Conservation (phyloP, 2,888 invertebrate species). For the Dasypogon diadema region DNA sequence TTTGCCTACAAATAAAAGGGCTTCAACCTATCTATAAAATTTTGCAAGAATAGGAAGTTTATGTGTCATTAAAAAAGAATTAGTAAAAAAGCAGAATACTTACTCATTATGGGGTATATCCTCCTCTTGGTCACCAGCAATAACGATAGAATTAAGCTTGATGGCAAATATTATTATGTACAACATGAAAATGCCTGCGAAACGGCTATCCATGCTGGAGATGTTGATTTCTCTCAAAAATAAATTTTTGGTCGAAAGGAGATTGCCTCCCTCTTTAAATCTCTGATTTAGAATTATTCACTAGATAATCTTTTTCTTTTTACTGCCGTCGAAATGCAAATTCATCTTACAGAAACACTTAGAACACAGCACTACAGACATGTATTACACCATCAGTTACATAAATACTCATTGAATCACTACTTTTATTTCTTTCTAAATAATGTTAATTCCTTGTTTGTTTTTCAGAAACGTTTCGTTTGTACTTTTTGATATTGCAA, state of each 20-base stretch:
- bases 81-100: constrained; percentile 68
- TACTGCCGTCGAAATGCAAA: neutral
- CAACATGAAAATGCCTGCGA: constrained; percentile 62
- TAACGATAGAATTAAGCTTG: constrained; percentile 62
- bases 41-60: too few relatives aligned
- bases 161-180: constrained; percentile 63
- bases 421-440: too few relatives aligned
- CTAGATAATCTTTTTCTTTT: constrained; percentile 11
- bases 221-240: constrained; percentile 17
- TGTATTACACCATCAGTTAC: neutral
- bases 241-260: constrained; percentile 20
- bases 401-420: neutral
- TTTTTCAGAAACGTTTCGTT: neutral
- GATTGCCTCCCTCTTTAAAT: neutral
- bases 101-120: constrained; percentile 92
- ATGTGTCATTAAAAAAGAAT: neutral
- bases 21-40: too few relatives aligned
- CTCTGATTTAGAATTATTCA: neutral
- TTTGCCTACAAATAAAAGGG: too few relatives aligned
- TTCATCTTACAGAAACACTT: constrained; percentile 2
- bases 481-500: neutral
- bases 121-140: constrained; percentile 80
- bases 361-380: neutral
- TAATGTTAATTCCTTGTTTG: too few relatives aligned
- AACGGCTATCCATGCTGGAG: constrained; percentile 63